These are phyloP conservation scores for Aleiodes leptofemur DNA, from an alignment of 2,888 invertebrate genomes.

Conservation along the genomic window DNA sequence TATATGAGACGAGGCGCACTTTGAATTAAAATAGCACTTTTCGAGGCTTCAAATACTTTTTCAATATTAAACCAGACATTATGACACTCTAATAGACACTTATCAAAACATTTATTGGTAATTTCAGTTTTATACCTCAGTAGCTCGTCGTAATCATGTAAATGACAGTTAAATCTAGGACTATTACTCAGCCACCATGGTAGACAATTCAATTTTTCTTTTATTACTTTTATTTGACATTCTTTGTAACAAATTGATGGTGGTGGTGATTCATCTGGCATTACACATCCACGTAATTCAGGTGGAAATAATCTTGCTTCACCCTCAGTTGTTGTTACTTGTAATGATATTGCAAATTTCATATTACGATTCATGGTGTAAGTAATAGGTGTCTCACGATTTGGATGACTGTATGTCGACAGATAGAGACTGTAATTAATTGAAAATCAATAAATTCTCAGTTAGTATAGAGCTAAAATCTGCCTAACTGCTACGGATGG, in stretches of 20 bases:
- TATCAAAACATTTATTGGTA: slow-evolving; percentile 78
- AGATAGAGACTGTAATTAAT: slow-evolving; percentile 47
- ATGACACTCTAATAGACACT: slow-evolving; percentile 85
- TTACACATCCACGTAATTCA: slow-evolving; percentile 83
- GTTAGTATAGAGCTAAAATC: no score
- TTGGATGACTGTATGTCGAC: slow-evolving; percentile 1
- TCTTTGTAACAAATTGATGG: slow-evolving; percentile 54
- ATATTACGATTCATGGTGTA: slow-evolving; percentile 37
- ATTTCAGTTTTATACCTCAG: slow-evolving; percentile 73
- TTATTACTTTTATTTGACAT: slow-evolving; percentile 45
- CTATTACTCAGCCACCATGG: slow-evolving; percentile 58
- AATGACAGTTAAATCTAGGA: slow-evolving; percentile 53
- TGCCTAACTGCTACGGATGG: no score
- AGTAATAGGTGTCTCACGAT: slow-evolving; percentile 24
- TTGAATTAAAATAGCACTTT: slow-evolving; percentile 67
- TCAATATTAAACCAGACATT: slow-evolving; percentile 79
- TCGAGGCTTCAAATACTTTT: not conserved
- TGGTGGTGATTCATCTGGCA: slow-evolving; percentile 79
- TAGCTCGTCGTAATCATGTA: slow-evolving; percentile 76
- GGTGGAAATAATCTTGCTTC: slow-evolving; percentile 70
- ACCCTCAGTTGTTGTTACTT: slow-evolving; percentile 51
- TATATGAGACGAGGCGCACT: slow-evolving; percentile 86
- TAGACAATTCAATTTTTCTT: slow-evolving; percentile 58
- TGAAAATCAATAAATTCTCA: not conserved
- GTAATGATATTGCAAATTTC: slow-evolving; percentile 27